Base-by-base conservation (phyloP, 2,113 vertebrate species). In the Ardeotis arabs region DNA sequence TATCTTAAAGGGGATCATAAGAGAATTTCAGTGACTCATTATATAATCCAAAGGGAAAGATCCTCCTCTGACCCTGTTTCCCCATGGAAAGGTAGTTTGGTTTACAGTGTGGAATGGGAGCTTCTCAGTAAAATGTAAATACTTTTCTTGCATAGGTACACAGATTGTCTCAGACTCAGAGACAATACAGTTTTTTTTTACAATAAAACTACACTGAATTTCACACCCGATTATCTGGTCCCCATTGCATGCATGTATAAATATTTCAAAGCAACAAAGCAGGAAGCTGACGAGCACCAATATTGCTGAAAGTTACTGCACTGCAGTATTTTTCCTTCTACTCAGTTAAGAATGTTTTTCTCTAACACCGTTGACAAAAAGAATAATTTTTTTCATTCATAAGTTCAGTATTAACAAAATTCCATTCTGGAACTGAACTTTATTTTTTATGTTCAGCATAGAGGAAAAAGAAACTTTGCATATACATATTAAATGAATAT, bases 311-410 rank as follows among this genome's bases (percentile, higher is more conserved):
- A 96, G 72, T 96, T 96, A 92, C 70, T 94, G 73, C 87, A 81
- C 49, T 95, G 75, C 49, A 88, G 47, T 66, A 63, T 95, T 97
- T 89, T 95, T 76, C 70, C 45, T 93, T 81, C 47, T 66, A 70
- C 60, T 58, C 60, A 81, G 89, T 96, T 95, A 97, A 95, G 95
- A 97, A 97, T 96, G 41, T 56, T 88, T 95, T 91, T 75, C 35
- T 95, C 86, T 88, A 62, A 86, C 87, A 72, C 79, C 87, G 20
- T 64, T 82, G 78, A 97, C 84, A 97, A 94, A 84, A 96, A 96
- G 14, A 97, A 69, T 50, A 96, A 76, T 88, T 91, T 93, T 89
- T 95, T 91, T 64, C 49, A 85, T 89, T 67, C 72, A 33, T 88
- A 84, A 85, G 49, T 93, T 68, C 56, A 93, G 56, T 96, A 94